These are phyloP conservation scores for Tachycineta bicolor DNA, from an alignment of 2,113 vertebrate species.

Conservation along the genomic window DNA sequence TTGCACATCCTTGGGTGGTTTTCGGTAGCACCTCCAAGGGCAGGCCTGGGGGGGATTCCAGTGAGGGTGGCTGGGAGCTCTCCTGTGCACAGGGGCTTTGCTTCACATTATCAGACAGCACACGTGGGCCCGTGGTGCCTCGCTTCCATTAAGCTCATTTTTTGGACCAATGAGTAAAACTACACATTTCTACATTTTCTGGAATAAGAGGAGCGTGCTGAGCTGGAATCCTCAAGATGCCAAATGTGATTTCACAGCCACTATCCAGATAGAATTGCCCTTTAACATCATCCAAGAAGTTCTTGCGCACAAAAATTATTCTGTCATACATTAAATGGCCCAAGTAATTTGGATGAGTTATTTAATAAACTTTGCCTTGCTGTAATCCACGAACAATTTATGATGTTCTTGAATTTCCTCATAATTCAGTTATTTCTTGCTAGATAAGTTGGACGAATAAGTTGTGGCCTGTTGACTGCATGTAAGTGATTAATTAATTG, in stretches of 20 bases:
- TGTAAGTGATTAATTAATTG: conserved; percentile 44
- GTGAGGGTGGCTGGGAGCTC: not conserved
- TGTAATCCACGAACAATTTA: conserved; percentile 7
- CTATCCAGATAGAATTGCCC: conserved; percentile 26
- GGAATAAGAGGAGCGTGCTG: not conserved
- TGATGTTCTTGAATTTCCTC: conserved; percentile 19
- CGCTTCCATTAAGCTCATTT: not conserved
- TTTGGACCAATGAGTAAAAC: not conserved
- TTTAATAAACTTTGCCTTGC: conserved; percentile 20
- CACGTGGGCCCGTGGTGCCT: not conserved
- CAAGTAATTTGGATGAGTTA: conserved; percentile 36
- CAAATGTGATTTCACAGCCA: conserved; percentile 52
- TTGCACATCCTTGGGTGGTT: not conserved
- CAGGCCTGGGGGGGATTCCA: not conserved
- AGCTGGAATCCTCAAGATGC: conserved; percentile 25
- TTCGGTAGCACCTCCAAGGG: rapidly evolving
- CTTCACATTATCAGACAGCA: not conserved
- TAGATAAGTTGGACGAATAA: not conserved
- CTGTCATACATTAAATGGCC: not conserved
- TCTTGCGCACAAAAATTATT: not conserved
- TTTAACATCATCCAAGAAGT: conserved; percentile 30
- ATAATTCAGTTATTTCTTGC: conserved; percentile 31
- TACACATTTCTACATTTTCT: not conserved
- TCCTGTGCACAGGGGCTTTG: not conserved
- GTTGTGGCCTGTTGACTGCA: not conserved